A percentile compares a stretch with the other conserved stretches of the same genome.
These are phyloP conservation scores for Eristalis intricaria DNA, from an alignment of 2,888 invertebrate genomes.

Conservation along the genomic window DNA sequence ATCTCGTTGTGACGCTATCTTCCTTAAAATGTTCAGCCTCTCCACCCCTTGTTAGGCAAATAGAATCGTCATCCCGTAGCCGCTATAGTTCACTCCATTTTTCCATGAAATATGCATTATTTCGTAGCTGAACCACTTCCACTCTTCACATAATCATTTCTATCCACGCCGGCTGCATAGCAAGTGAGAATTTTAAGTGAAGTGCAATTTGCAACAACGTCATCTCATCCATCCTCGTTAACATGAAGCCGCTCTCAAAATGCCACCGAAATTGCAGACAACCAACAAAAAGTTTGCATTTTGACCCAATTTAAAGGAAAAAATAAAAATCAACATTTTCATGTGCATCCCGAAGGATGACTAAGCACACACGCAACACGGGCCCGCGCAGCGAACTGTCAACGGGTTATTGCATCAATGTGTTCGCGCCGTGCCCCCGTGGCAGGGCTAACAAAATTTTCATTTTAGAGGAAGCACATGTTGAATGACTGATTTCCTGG, in stretches of 20 bases:
- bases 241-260: neutral
- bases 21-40: no score
- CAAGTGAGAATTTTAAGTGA: neutral
- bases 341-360: constrained; percentile 15
- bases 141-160: neutral
- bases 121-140: no score
- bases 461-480: constrained; percentile 46
- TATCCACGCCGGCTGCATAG: neutral
- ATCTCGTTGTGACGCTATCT: no score
- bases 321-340: constrained; percentile 9
- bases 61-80: no score
- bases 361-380: neutral
- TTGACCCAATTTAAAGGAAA: constrained; percentile 43
- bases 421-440: constrained; percentile 18
- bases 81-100: no score
- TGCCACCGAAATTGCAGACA: constrained; percentile 1
- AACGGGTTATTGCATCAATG: constrained; percentile 49
- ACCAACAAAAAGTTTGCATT: constrained; percentile 5
- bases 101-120: no score
- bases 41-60: no score
- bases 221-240: neutral
- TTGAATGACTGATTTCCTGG: constrained; percentile 53
- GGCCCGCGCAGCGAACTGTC: constrained; percentile 13
- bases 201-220: neutral
- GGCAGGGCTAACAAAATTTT: constrained; percentile 50